Evolutionary conservation across 2,113 vertebrate genomes (phyloP), one percentile per base, ranked within the genome.

Genomic region (Hippocampus guttulatus): DNA sequence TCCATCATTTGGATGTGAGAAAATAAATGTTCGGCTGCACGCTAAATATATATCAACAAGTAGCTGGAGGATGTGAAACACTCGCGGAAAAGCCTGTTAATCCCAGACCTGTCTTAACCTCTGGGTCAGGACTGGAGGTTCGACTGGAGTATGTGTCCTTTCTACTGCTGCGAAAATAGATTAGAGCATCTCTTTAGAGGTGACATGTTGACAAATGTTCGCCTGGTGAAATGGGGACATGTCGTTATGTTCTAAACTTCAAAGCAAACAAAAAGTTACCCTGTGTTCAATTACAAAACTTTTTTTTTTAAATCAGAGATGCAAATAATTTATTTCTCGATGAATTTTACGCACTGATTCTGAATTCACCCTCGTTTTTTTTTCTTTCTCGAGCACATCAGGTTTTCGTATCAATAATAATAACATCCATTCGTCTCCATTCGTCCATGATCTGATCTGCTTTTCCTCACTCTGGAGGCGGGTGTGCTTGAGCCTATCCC

Each of bases 1-100:
- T 86, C 81, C 74, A 81, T 83, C 81, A 75, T 67, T 5, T 41
- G 47, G 30, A 65, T 64, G 30, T 68, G 45, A 54, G 64, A 73
- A 68, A 81, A 81, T 74, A 69, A 80, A 33, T 61, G 15, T 81
- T 88, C 64, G 80, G 74, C 67, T 77, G 68, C 80, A 65, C 30
- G 73, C 86, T 91, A 90, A 89, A 90, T 85, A 91, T 90, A 91
- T 84, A 86, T 85, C 80, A 84, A 80, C 88, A 86, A 78, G 75
- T 70, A 83, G 81, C 77, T 79, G 72, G 68, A 69, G 76, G 80
- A 84, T 81, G 85, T 80, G 87, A 85, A 80, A 86, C 82, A 85
- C 75, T 60, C 69, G 82, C 73, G 79, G 72, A 84, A 84, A 85
- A 70, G 69, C 83, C 75, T 76, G 82, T 80, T 87, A 84, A 90